Conservation (phyloP, 2,888 invertebrate genomes). For the Ormyrus labotus region DNA sequence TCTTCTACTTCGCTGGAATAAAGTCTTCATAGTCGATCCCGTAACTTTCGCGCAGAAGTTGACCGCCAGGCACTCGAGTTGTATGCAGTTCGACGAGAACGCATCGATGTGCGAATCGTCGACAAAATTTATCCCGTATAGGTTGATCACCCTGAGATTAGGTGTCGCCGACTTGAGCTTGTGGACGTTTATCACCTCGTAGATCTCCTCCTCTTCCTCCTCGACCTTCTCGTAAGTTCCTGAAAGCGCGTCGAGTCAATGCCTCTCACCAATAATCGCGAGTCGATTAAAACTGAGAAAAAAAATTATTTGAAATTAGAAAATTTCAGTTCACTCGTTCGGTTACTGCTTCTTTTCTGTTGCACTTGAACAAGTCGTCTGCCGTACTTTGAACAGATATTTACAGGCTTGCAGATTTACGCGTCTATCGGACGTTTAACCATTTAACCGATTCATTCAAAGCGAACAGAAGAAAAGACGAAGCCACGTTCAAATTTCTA, state of each 20-base stretch:
- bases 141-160: slow-evolving; percentile 96
- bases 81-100: slow-evolving; percentile 96
- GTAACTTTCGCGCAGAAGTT: slow-evolving; percentile 98
- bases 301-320: slow-evolving; percentile 55
- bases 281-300: slow-evolving; percentile 37
- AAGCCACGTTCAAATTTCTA: slow-evolving; percentile 19
- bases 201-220: slow-evolving; percentile 99
- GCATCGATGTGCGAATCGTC: slow-evolving; percentile 99
- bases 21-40: slow-evolving; percentile 94
- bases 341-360: background rate
- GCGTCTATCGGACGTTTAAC: too few relatives aligned
- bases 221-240: slow-evolving; percentile 98
- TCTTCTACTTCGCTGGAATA: slow-evolving; percentile 95
- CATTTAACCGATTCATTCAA: too few relatives aligned
- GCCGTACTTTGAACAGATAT: too few relatives aligned
- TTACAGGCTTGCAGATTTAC: too few relatives aligned
- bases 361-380: too few relatives aligned
- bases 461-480: too few relatives aligned
- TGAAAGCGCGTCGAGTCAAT: slow-evolving; percentile 68
- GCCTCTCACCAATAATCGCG: slow-evolving; percentile 31
- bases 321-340: slow-evolving; percentile 7
- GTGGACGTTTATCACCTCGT: slow-evolving; percentile 99
- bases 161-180: slow-evolving; percentile 98
- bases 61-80: slow-evolving; percentile 97
- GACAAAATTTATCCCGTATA: slow-evolving; percentile 98